A percentile compares a stretch with the other conserved stretches of the same genome.
These are phyloP conservation scores for Menidia beryllina DNA, from an alignment of 2,113 vertebrate species.

Conservation along the genomic window DNA sequence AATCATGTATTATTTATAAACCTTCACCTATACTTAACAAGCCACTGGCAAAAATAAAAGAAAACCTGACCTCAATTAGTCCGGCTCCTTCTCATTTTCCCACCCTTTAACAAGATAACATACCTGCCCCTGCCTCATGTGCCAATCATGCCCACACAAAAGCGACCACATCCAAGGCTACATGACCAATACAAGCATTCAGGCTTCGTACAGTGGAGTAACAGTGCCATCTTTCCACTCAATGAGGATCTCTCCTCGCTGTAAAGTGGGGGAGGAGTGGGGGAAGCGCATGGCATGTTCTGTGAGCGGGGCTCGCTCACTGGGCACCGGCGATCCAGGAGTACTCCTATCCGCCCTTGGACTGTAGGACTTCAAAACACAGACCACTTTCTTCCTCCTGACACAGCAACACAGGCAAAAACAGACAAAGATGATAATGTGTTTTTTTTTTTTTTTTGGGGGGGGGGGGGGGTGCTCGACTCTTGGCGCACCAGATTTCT, in stretches of 20 bases:
- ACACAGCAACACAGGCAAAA: neutral
- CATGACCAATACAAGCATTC: slow-evolving; percentile 11
- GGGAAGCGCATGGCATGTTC: slow-evolving; percentile 70
- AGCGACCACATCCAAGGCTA: neutral
- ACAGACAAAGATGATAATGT: neutral
- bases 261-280: slow-evolving; percentile 78
- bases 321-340: slow-evolving; percentile 73
- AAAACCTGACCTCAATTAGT: neutral
- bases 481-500: neutral
- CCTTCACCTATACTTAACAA: neutral
- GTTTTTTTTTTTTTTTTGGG: too few relatives aligned
- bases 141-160: too few relatives aligned
- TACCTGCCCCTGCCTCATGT: too few relatives aligned
- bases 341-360: slow-evolving; percentile 63
- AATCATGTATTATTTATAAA: neutral
- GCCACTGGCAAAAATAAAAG: neutral
- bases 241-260: slow-evolving; percentile 86
- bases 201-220: slow-evolving; percentile 86
- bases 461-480: too few relatives aligned
- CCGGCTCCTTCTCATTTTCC: neutral
- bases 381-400: slow-evolving; percentile 86
- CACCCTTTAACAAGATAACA: neutral
- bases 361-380: slow-evolving; percentile 80
- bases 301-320: slow-evolving; percentile 78
- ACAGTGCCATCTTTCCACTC: slow-evolving; percentile 88